Conservation (phyloP, 2,113 vertebrate species). For the Tyto alba region DNA sequence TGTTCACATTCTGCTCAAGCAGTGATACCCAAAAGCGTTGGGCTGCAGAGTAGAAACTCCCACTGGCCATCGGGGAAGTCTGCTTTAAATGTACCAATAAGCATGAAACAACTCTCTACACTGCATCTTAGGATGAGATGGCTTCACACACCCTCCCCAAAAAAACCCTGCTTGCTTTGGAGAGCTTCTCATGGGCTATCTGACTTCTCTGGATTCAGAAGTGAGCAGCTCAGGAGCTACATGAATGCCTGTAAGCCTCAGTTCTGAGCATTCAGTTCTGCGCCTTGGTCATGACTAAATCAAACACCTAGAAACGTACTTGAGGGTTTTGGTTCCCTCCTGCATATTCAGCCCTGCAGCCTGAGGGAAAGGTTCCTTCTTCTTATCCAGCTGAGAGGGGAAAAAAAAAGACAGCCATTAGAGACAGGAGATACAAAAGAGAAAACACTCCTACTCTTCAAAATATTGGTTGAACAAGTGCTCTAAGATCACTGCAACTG, state of each 20-base stretch:
- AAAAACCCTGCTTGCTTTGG: not conserved
- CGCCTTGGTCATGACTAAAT: not conserved
- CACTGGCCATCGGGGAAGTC: not conserved
- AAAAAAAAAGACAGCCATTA: not conserved
- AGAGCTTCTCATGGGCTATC: not conserved
- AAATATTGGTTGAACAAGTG: not conserved
- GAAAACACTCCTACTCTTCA: not conserved
- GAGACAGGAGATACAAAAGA: not conserved
- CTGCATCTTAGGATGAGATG: not conserved
- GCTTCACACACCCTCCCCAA: not conserved
- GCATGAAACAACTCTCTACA: not conserved
- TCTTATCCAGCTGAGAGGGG: constrained; percentile 88
- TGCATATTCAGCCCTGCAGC: constrained; percentile 78
- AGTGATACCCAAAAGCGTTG: not conserved
- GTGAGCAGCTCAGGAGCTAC: not conserved
- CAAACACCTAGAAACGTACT: constrained; percentile 72
- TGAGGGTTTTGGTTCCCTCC: constrained; percentile 87
- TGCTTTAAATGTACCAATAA: not conserved
- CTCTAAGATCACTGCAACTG: not conserved
- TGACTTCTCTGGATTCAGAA: not conserved
- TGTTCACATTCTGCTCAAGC: not conserved
- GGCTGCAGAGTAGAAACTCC: not conserved
- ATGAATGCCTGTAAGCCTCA: not conserved
- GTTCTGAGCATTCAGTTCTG: not conserved
- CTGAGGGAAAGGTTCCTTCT: constrained; percentile 85